These are phyloP conservation scores for Nycteola revayana DNA, from an alignment of 2,888 invertebrate genomes.

Conservation along the genomic window DNA sequence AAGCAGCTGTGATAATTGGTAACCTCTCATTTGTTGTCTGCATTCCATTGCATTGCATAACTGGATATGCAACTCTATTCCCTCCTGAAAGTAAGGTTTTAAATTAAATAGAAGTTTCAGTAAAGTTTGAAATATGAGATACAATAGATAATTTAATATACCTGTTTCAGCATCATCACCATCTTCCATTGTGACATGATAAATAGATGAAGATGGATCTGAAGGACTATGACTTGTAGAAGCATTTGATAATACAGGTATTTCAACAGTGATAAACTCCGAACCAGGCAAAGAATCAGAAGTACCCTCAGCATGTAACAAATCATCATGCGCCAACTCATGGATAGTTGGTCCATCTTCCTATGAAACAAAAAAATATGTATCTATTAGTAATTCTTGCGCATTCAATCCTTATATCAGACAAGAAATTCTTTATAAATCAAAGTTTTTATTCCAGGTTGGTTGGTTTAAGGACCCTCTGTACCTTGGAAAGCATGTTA, in stretches of 20 bases:
- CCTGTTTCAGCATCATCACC: constrained; percentile 65
- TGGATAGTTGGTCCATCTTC: constrained; percentile 79
- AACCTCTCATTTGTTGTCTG: constrained; percentile 37
- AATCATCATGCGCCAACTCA: constrained; percentile 73
- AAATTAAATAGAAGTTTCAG: constrained; percentile 1
- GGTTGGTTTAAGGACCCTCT: too few species aligned
- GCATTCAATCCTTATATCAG: too few species aligned
- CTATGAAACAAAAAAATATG: constrained; percentile 41
- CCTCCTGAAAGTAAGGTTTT: constrained; percentile 38
- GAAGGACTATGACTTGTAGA: constrained; percentile 31
- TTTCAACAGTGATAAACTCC: constrained; percentile 52
- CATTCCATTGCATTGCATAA: constrained; percentile 33
- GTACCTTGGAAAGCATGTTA: too few species aligned
- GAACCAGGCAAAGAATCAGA: constrained; percentile 53
- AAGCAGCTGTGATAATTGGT: constrained; percentile 52
- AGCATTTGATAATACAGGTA: constrained; percentile 34
- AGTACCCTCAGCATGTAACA: constrained; percentile 54
- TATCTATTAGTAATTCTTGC: too few species aligned
- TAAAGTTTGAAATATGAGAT: not conserved
- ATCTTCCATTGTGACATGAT: constrained; percentile 74
- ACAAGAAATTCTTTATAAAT: too few species aligned
- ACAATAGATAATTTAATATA: constrained; percentile 24
- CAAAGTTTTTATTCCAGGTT: too few species aligned
- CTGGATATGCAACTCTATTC: constrained; percentile 45
- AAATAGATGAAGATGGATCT: constrained; percentile 46